Conservation (phyloP, 2,113 vertebrate genomes). For the Antechinus flavipes region DNA sequence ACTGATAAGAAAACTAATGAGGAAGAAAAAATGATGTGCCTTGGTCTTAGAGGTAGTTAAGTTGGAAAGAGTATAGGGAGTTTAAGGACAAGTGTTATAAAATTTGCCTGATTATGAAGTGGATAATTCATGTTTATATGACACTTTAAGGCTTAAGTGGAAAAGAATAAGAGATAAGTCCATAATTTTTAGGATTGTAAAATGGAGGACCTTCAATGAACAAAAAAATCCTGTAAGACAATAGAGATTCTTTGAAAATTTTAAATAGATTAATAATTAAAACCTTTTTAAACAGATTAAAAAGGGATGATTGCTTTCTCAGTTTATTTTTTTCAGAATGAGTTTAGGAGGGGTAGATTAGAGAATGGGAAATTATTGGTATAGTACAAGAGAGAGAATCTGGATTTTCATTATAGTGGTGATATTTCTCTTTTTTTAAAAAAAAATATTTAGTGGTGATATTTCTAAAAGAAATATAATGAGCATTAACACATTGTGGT, state of each 20-base stretch:
- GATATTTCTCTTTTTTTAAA: too few relatives aligned
- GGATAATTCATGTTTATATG: background rate
- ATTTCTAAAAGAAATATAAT: too few relatives aligned
- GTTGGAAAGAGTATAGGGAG: background rate
- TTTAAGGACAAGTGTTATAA: background rate
- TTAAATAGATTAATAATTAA: background rate
- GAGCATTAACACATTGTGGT: too few relatives aligned
- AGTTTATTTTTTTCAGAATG: too few relatives aligned
- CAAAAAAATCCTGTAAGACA: background rate
- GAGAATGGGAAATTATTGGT: too few relatives aligned
- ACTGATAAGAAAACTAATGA: background rate
- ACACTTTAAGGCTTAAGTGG: background rate
- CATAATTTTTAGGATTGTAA: background rate
- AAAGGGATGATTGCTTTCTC: background rate
- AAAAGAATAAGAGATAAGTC: background rate
- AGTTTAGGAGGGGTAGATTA: too few relatives aligned
- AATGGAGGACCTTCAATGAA: background rate
- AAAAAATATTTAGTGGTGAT: too few relatives aligned
- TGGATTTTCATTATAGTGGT: too few relatives aligned
- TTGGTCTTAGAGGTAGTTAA: background rate
- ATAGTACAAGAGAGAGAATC: too few relatives aligned
- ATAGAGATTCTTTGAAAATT: background rate
- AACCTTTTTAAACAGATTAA: too few relatives aligned
- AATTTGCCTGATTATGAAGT: background rate
- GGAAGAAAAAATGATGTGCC: background rate